A percentile compares a stretch with the other conserved stretches of the same genome.
These are phyloP conservation scores for Zaprionus kolodkinae DNA, from an alignment of 1,140 invertebrate genomes.

Conservation along the genomic window DNA sequence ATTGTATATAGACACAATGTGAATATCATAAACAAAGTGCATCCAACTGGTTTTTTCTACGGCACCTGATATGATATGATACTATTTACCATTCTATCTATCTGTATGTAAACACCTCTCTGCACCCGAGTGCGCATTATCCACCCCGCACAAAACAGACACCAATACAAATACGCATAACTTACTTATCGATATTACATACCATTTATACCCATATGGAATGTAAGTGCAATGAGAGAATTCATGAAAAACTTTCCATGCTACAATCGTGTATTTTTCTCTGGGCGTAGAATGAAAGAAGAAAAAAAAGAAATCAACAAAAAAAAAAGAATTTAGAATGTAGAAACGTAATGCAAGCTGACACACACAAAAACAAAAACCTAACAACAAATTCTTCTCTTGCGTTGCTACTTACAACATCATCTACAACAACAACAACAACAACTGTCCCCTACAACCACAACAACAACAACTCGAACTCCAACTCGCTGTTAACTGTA, in stretches of 20 bases:
- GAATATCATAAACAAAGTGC: slow-evolving; percentile 23
- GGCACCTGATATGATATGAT: slow-evolving; percentile 34
- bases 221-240: slow-evolving; percentile 63
- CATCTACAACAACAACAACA: slow-evolving; percentile 52
- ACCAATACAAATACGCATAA: slow-evolving; percentile 7
- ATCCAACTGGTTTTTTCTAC: slow-evolving; percentile 23
- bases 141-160: slow-evolving; percentile 20
- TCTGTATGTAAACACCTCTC: slow-evolving; percentile 45
- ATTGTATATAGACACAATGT: slow-evolving; percentile 29
- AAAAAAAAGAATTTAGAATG: slow-evolving; percentile 23
- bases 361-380: slow-evolving; percentile 27
- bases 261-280: slow-evolving; percentile 39
- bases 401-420: slow-evolving; percentile 73
- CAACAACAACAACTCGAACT: slow-evolving; percentile 46
- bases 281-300: slow-evolving; percentile 56
- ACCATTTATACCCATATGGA: slow-evolving; percentile 41
- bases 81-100: slow-evolving; percentile 10
- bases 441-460: slow-evolving; percentile 23
- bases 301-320: slow-evolving; percentile 18
- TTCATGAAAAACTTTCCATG: slow-evolving; percentile 81
- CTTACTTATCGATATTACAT: slow-evolving; percentile 34
- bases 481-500: slow-evolving; percentile 45
- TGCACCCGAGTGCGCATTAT: slow-evolving; percentile 43
- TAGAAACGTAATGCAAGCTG: slow-evolving; percentile 50
- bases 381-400: slow-evolving; percentile 71